These are phyloP conservation scores for Podotricha telesiphe DNA, from an alignment of 2,888 invertebrate genomes.

Conservation along the genomic window DNA sequence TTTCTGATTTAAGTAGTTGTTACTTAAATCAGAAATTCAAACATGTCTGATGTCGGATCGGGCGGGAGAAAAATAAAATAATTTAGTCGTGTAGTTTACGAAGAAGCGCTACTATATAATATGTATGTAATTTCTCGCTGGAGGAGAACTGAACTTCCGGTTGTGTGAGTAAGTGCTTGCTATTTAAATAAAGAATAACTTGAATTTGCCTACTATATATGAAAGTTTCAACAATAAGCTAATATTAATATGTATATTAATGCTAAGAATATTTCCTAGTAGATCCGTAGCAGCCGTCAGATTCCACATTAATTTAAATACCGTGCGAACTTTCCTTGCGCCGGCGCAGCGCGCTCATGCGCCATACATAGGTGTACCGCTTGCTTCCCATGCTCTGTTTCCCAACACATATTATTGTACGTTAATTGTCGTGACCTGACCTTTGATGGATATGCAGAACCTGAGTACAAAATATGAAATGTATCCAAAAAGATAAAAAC, in stretches of 20 bases:
- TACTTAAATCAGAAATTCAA: too few relatives aligned
- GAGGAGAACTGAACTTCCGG: too few relatives aligned
- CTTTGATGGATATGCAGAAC: constrained; percentile 45
- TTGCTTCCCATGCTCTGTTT: constrained; percentile 75
- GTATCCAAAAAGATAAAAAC: not conserved
- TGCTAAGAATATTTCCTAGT: constrained; percentile 33
- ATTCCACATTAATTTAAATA: constrained; percentile 49
- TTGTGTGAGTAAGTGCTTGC: too few relatives aligned
- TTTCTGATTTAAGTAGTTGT: too few relatives aligned
- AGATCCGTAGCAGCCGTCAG: constrained; percentile 40
- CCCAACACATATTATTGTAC: constrained; percentile 66
- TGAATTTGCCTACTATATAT: too few relatives aligned
- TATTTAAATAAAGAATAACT: too few relatives aligned
- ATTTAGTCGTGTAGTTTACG: too few relatives aligned
- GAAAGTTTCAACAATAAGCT: not conserved
- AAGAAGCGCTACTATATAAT: too few relatives aligned
- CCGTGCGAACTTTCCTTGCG: constrained; percentile 51
- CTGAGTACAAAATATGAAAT: constrained; percentile 3
- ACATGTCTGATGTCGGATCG: too few relatives aligned
- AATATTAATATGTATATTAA: constrained; percentile 6
- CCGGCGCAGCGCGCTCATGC: constrained; percentile 42
- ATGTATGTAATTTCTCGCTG: too few relatives aligned
- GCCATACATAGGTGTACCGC: constrained; percentile 55
- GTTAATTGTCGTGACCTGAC: constrained; percentile 66
- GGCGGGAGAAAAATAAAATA: too few relatives aligned